Conservation (phyloP, 2,113 vertebrate genomes). For the Dendropsophus ebraccatus region DNA sequence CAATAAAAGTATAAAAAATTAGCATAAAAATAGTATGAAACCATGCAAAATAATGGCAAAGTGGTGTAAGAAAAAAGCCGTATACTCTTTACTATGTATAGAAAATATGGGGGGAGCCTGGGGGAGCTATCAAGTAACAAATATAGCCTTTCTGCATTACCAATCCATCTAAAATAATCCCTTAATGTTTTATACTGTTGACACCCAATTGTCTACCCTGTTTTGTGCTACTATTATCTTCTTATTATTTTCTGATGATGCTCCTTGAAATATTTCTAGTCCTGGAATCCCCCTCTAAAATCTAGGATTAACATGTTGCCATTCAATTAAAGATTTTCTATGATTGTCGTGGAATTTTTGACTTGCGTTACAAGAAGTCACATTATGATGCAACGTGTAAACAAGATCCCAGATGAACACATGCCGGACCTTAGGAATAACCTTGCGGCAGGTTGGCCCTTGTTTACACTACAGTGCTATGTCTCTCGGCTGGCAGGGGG, state of each 20-base stretch:
- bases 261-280: not conserved
- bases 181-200: not conserved
- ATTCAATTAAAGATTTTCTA: not conserved
- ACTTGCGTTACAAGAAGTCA: conserved; percentile 24
- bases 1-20: too few species aligned
- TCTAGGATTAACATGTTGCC: not conserved
- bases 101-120: too few species aligned
- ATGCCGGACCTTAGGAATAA: conserved; percentile 25
- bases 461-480: conserved; percentile 45
- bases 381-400: conserved; percentile 25
- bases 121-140: too few species aligned
- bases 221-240: not conserved
- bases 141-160: too few species aligned
- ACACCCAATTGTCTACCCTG: not conserved
- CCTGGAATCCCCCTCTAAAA: not conserved
- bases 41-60: too few species aligned
- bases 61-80: too few species aligned
- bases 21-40: too few species aligned
- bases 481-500: conserved; percentile 50
- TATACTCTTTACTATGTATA: too few species aligned
- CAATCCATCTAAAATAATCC: too few species aligned
- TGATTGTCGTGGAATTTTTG: conserved; percentile 36
- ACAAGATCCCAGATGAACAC: not conserved
- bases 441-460: not conserved
- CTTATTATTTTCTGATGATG: not conserved